Evolutionary conservation across 2,888 invertebrate species (phyloP).

Genomic region (Meiosimyza platycephala): DNA sequence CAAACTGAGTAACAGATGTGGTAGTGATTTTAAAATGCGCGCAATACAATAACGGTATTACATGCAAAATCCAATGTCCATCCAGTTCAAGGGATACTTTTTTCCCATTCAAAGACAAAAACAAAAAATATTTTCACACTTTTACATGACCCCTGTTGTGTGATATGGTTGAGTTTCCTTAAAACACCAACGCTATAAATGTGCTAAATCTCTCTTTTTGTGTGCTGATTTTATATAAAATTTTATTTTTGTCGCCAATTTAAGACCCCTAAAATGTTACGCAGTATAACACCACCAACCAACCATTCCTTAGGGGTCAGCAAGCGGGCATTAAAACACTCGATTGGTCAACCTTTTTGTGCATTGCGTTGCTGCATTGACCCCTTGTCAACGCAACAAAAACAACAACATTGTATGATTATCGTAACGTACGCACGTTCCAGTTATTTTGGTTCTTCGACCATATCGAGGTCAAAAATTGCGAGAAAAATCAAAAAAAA

Average conservation of each 20-base stretch:
- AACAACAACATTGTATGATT: slow-evolving; percentile 23
- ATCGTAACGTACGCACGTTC: slow-evolving; percentile 42
- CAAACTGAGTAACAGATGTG: not conserved
- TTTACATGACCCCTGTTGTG: slow-evolving; percentile 40
- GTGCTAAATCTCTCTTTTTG: slow-evolving; percentile 5
- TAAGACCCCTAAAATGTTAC: slow-evolving; percentile 36
- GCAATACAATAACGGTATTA: slow-evolving; percentile 35
- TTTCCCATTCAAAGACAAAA: not conserved
- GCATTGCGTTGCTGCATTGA: slow-evolving; percentile 14
- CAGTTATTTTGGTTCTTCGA: slow-evolving; percentile 34
- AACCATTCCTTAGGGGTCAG: slow-evolving; percentile 48
- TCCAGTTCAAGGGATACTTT: slow-evolving; percentile 11
- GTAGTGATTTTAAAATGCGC: not conserved
- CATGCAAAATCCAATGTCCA: slow-evolving; percentile 36
- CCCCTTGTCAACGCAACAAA: slow-evolving; percentile 41
- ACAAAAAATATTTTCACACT: slow-evolving; percentile 34
- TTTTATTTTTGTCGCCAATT: not conserved
- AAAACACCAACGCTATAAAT: not conserved
- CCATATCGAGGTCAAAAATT: slow-evolving; percentile 38
- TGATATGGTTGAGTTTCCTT: not conserved
- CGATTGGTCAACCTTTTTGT: slow-evolving; percentile 46
- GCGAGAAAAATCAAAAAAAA: slow-evolving; percentile 35
- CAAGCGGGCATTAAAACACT: slow-evolving; percentile 32
- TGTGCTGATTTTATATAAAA: slow-evolving; percentile 13
- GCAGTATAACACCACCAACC: slow-evolving; percentile 40